Evolutionary conservation across 2,113 vertebrate species (phyloP).

Genomic region (Polypterus senegalus): DNA sequence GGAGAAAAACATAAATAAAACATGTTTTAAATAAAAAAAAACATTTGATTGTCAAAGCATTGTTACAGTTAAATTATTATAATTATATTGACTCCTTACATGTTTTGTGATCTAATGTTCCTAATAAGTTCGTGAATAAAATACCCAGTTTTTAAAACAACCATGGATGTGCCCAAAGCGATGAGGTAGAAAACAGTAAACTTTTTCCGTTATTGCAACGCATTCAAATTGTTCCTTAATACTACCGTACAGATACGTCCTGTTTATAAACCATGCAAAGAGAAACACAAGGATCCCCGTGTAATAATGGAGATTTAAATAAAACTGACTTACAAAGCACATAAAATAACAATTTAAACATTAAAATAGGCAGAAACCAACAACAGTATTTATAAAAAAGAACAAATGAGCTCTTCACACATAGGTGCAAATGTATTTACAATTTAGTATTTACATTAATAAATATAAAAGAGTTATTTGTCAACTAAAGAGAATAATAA

Average conservation of each 20-base stretch:
- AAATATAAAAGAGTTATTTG: slow-evolving; percentile 60
- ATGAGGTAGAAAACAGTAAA: slow-evolving; percentile 75
- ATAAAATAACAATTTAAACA: slow-evolving; percentile 29
- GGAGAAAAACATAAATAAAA: slow-evolving; percentile 14
- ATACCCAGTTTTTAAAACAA: slow-evolving; percentile 32
- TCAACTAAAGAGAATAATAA: slow-evolving; percentile 39
- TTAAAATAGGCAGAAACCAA: slow-evolving; percentile 21
- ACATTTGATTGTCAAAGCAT: slow-evolving; percentile 79
- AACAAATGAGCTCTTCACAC: slow-evolving; percentile 34
- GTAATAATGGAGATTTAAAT: slow-evolving; percentile 1
- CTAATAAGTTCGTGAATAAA: slow-evolving; percentile 18
- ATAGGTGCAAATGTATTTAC: slow-evolving; percentile 56
- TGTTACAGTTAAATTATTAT: slow-evolving; percentile 51
- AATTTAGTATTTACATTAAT: slow-evolving; percentile 55
- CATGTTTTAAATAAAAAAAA: slow-evolving; percentile 23
- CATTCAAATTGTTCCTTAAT: slow-evolving; percentile 27
- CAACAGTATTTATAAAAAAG: slow-evolving; percentile 16
- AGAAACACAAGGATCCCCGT: slow-evolving; percentile 24
- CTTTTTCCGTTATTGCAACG: slow-evolving; percentile 61
- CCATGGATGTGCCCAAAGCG: slow-evolving; percentile 45
- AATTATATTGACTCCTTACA: slow-evolving; percentile 42
- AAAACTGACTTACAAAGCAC: slow-evolving; percentile 23
- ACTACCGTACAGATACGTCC: slow-evolving; percentile 29
- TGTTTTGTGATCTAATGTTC: slow-evolving; percentile 37
- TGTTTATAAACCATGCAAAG: slow-evolving; percentile 55